phyloP scores from a whole-genome alignment of 2,113 vertebrate genomes.

The Hippocampus zosterae region DNA sequence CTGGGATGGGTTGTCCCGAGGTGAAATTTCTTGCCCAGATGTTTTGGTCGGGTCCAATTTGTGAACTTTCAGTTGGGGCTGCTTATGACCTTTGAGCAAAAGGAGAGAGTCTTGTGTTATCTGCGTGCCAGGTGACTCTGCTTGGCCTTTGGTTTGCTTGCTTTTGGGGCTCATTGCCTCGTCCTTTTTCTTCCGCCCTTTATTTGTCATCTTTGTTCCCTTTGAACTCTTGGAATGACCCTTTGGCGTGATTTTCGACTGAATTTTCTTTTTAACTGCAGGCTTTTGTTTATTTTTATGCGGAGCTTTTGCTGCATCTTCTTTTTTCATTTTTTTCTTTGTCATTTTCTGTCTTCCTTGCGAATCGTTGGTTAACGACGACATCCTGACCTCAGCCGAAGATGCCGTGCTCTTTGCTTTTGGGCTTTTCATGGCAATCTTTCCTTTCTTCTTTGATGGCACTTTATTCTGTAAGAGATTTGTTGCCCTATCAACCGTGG shows the following conservation, averaged over 20 bases:
- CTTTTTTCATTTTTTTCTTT: slow-evolving; percentile 65
- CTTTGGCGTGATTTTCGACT: slow-evolving; percentile 37
- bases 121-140: slow-evolving; percentile 26
- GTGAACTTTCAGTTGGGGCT: slow-evolving; percentile 75
- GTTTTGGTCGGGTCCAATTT: slow-evolving; percentile 67
- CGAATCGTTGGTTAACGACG: slow-evolving; percentile 2
- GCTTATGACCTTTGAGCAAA: slow-evolving; percentile 76
- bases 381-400: slow-evolving; percentile 22
- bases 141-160: slow-evolving; percentile 3
- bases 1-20: slow-evolving; percentile 26
- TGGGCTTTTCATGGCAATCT: slow-evolving; percentile 47
- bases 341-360: slow-evolving; percentile 55
- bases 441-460: slow-evolving; percentile 44
- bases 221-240: slow-evolving; percentile 44
- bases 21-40: slow-evolving; percentile 36
- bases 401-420: slow-evolving; percentile 23
- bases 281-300: slow-evolving; percentile 34
- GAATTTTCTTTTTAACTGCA: slow-evolving; percentile 64
- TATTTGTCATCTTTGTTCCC: slow-evolving; percentile 27
- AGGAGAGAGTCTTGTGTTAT: slow-evolving; percentile 65
- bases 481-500: slow-evolving; percentile 10
- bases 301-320: slow-evolving; percentile 21
- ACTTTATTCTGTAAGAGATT: slow-evolving; percentile 32
- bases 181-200: slow-evolving; percentile 35
- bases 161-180: slow-evolving; percentile 31